Evolutionary conservation across 2,113 vertebrate species (phyloP).

Genomic region (Chamaea fasciata): DNA sequence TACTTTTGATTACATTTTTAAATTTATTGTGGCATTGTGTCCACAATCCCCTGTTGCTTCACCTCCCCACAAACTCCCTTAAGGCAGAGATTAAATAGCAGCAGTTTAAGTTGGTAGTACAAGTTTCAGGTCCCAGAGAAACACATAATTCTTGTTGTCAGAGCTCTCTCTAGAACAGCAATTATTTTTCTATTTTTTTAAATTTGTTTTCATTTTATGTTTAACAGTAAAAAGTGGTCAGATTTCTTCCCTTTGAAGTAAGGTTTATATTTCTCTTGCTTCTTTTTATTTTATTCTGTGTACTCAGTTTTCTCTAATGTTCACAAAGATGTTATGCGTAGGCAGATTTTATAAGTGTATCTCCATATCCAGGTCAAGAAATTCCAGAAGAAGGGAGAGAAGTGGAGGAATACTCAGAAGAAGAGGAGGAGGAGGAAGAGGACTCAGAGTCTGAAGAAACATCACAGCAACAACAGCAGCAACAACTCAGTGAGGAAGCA

Average conservation of each 20-base stretch:
- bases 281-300: neutral
- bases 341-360: neutral
- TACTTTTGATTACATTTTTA: neutral
- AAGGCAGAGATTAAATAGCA: neutral
- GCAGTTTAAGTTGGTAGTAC: neutral
- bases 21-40: neutral
- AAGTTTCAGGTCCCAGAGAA: neutral
- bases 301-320: neutral
- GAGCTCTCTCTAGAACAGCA: neutral
- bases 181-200: neutral
- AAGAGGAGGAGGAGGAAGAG: constrained; percentile 84
- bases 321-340: accelerated
- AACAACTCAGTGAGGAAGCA: constrained; percentile 75
- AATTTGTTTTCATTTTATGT: neutral
- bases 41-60: neutral
- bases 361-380: constrained; percentile 84
- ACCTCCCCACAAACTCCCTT: neutral
- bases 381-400: constrained; percentile 92
- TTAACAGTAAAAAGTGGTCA: neutral
- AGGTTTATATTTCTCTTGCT: neutral
- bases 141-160: neutral
- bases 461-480: constrained; percentile 48
- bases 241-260: neutral
- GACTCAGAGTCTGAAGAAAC: constrained; percentile 86
- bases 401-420: constrained; percentile 82